These are phyloP conservation scores for Opisthograptis luteolata DNA, from an alignment of 2,888 invertebrate genomes.

Conservation along the genomic window DNA sequence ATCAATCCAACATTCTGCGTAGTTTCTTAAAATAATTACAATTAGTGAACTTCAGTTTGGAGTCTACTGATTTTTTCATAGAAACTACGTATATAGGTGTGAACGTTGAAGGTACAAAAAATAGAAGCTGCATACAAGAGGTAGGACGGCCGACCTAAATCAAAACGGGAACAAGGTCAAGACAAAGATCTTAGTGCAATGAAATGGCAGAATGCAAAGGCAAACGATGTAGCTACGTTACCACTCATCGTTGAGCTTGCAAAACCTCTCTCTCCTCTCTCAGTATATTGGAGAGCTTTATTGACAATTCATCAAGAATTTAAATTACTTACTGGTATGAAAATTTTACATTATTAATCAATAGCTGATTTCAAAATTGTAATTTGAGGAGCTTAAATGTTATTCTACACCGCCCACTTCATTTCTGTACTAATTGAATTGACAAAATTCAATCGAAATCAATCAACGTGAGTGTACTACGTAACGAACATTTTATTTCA, in stretches of 20 bases:
- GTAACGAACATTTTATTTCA: slow-evolving; percentile 32
- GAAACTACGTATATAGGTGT: slow-evolving; percentile 14
- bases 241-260: background rate
- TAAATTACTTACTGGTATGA: background rate
- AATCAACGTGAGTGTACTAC: slow-evolving; percentile 30
- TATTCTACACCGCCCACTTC: background rate
- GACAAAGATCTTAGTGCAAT: slow-evolving; percentile 38
- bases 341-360: background rate
- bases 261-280: too few species aligned
- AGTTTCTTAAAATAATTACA: too few species aligned
- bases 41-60: too few species aligned
- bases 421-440: slow-evolving; percentile 30
- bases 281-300: too few species aligned
- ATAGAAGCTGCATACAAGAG: slow-evolving; percentile 22
- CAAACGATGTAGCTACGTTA: slow-evolving; percentile 14
- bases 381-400: background rate
- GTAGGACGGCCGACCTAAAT: slow-evolving; percentile 37
- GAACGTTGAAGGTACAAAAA: slow-evolving; percentile 27
- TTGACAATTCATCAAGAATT: too few species aligned
- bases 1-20: too few species aligned
- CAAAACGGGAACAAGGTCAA: slow-evolving; percentile 37
- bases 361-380: background rate
- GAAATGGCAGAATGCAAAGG: slow-evolving; percentile 31
- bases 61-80: background rate
- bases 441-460: slow-evolving; percentile 29